A percentile compares a stretch with the other conserved stretches of the same genome.
phyloP scores from a whole-genome alignment of 2,113 vertebrate species.

The Cololabis saira region DNA sequence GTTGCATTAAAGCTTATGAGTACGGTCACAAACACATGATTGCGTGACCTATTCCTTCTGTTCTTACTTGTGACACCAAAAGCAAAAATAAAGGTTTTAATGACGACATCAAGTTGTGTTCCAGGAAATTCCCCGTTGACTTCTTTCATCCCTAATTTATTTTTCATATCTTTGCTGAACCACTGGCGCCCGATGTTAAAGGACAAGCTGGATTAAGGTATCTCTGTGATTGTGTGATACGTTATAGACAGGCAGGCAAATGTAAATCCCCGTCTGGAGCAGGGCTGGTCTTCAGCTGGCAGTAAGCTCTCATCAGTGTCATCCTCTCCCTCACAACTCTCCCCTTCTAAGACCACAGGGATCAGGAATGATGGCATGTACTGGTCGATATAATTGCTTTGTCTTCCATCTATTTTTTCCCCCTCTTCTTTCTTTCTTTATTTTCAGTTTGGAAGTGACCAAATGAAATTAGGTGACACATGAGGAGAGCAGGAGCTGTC shows the following conservation, averaged over 20 bases:
- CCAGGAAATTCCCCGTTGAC: constrained; percentile 68
- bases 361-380: constrained; percentile 71
- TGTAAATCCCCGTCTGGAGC: constrained; percentile 80
- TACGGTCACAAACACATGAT: not conserved
- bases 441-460: constrained; percentile 53
- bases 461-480: constrained; percentile 60
- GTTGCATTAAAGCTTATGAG: no score
- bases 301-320: constrained; percentile 80
- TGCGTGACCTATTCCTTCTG: constrained; percentile 5
- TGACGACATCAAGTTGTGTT: constrained; percentile 59
- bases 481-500: constrained; percentile 15
- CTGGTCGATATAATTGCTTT: constrained; percentile 73
- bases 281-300: constrained; percentile 56
- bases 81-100: constrained; percentile 7
- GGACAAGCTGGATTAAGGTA: constrained; percentile 83
- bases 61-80: not conserved
- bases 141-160: constrained; percentile 69
- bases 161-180: constrained; percentile 69
- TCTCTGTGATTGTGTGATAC: constrained; percentile 66
- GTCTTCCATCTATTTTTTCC: constrained; percentile 59
- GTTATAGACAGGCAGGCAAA: constrained; percentile 51
- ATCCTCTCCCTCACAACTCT: constrained; percentile 37
- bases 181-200: constrained; percentile 62
- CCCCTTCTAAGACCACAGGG: constrained; percentile 53
- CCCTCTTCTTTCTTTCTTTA: constrained; percentile 11